A percentile compares a stretch with the other conserved stretches of the same genome.
Evolutionary conservation across 2,888 invertebrate genomes (phyloP).

Genomic region (Dorcus hopei): DNA sequence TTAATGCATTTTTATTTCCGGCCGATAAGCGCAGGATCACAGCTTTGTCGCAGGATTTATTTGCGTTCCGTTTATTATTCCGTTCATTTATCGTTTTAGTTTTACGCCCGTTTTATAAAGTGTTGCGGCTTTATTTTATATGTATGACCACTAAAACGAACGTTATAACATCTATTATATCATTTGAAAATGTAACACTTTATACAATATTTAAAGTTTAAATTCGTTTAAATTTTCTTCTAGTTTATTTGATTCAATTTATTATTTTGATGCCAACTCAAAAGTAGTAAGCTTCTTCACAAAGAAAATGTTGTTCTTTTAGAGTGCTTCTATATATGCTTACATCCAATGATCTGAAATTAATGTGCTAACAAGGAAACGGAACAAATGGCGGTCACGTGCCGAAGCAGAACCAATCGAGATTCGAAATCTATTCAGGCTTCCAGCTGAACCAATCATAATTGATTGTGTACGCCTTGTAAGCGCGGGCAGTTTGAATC

Average conservation of each 20-base stretch:
- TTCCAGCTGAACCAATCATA: constrained; percentile 37
- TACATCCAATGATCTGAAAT: constrained; percentile 34
- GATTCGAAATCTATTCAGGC: constrained; percentile 40
- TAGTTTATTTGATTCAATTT: too few relatives aligned
- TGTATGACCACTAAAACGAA: too few relatives aligned
- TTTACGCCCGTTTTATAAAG: constrained; percentile 8
- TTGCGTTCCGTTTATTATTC: constrained; percentile 17
- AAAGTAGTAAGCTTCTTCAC: background rate
- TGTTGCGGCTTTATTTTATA: constrained; percentile 9
- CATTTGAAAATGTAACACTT: too few relatives aligned
- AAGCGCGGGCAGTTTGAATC: constrained; percentile 44
- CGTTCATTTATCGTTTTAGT: constrained; percentile 13
- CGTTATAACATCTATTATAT: too few relatives aligned
- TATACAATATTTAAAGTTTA: too few relatives aligned
- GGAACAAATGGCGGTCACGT: constrained; percentile 55
- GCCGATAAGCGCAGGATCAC: constrained; percentile 18
- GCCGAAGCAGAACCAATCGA: constrained; percentile 57
- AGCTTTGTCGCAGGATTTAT: constrained; percentile 19
- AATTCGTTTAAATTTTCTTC: too few relatives aligned
- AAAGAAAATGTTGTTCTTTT: background rate
- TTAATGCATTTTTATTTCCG: constrained; percentile 44
- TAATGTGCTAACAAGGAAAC: constrained; percentile 33
- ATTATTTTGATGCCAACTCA: too few relatives aligned
- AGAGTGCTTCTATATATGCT: constrained; percentile 18
- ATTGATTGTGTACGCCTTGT: constrained; percentile 46